A percentile compares a stretch with the other conserved stretches of the same genome.
Conservation (phyloP, 2,113 vertebrate species). For the Lipotes vexillifer region DNA sequence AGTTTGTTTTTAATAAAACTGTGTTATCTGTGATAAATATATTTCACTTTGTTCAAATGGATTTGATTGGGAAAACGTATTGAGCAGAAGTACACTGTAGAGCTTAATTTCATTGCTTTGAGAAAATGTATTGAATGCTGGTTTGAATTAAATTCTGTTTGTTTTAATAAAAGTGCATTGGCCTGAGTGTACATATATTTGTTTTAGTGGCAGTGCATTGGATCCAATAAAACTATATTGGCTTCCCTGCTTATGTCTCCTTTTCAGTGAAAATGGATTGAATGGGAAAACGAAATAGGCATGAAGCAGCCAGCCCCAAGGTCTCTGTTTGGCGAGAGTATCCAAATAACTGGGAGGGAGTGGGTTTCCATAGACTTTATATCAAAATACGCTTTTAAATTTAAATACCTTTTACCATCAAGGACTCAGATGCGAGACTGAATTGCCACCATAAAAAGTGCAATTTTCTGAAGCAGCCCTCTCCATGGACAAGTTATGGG, state of each 20-base stretch:
- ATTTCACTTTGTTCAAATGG: constrained; percentile 77
- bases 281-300: constrained; percentile 80
- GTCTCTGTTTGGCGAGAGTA: constrained; percentile 71
- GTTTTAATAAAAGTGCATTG: constrained; percentile 86
- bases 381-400: constrained; percentile 71
- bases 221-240: constrained; percentile 87
- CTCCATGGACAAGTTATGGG: not conserved
- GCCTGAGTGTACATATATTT: constrained; percentile 84
- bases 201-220: constrained; percentile 84
- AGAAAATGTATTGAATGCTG: constrained; percentile 80
- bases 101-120: constrained; percentile 80
- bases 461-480: constrained; percentile 11
- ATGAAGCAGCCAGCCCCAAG: constrained; percentile 76
- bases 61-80: constrained; percentile 80
- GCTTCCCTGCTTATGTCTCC: constrained; percentile 84
- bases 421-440: constrained; percentile 39
- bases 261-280: constrained; percentile 85
- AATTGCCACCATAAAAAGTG: constrained; percentile 42
- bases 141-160: constrained; percentile 87
- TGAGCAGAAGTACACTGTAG: constrained; percentile 77
- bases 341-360: constrained; percentile 55
- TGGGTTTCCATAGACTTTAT: constrained; percentile 9
- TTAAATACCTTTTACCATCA: constrained; percentile 72
- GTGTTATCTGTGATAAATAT: constrained; percentile 79
- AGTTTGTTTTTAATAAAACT: constrained; percentile 84